Evolutionary conservation across 1,140 invertebrate genomes (phyloP), one percentile per base, ranked within the genome.

Genomic region (Leptinotarsa defecta): DNA sequence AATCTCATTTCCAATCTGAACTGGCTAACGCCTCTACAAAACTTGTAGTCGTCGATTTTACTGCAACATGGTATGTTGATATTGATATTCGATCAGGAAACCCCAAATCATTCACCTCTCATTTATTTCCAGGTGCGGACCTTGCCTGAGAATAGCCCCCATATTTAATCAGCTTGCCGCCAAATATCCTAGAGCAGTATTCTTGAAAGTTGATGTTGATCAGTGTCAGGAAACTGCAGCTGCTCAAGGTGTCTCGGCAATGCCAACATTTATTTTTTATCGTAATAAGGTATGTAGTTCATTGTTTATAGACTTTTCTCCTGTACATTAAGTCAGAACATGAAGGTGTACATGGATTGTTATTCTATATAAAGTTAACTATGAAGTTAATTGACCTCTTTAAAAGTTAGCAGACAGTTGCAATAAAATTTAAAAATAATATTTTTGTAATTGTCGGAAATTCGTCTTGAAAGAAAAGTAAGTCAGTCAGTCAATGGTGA

Each of bases 201-300:
- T 99, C 85, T 86, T 99, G 0, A 98, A 99, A 88, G 94, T 99
- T 3, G 97, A 99, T 87, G 96, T 97, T 24, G 94, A 97, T 83
- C 91, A 93, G 82, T 96, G 95, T 82, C 91, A 91, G 65, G 95
- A 96, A 82, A 95, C 94, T 43, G 95, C 97, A 2, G 89, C 91
- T 24, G 87, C 88, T 22, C 93, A 98, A 84, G 94, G 94, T 62
- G 94, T 99, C 19, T 92, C 91, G 76, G 95, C 96, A 3, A 99
- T 99, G 96, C 98, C 98, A 8, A 99, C 98, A 6, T 99, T 99
- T 84, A 93, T 98, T 76, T 97, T 99, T 83, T 98, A 96, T 84
- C 91, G 93, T 77, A 98, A 97, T 84, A 90, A 92, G 85, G 90
- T 91, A 84, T 82, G n/a, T 57, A 57, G 52, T 57, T 43, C 8